Base-by-base conservation (phyloP, 2,888 invertebrate species). In the Pherbina coryleti region DNA sequence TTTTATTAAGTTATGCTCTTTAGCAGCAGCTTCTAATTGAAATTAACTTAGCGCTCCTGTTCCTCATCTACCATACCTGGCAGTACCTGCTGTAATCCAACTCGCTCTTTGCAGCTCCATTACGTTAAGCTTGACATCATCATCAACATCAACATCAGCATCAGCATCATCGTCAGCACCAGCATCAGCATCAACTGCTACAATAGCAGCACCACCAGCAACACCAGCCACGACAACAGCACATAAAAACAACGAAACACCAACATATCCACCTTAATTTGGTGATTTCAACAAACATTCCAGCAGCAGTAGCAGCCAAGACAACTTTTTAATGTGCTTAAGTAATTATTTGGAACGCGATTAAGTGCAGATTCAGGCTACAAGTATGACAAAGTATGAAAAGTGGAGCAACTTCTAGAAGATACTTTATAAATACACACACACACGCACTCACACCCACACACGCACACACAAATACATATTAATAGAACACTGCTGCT, bases 261-360 rank as follows among this genome's bases (percentile, higher is more conserved):
- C n/a, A 34, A 64, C 64, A 31, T 31, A 25, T 64, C 31, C 34
- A 64, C 64, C 64, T 64, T 31, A 64, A 64, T 28, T 11, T 31
- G 64, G 31, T 31, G 31, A 31, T 64, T 31, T 28, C 8, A 31
- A 31, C 64, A 64, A 64, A 64, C 64, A 64, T n/a, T 64, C n/a
- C 19, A 55, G 55, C 55, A 22, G 25, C n/a, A 25, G 8, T 2
- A 60, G 66, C 4, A 37, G 19, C 19, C 49, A 22, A 17, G 22
- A 25, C 69, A 76, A 76, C 57, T 70, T 76, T 55, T 76, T 76
- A 70, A 76, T 60, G 70, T 71, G 51, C 70, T 76, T 70, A 62
- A 76, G 76, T 76, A 76, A 76, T 76, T 76, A 76, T 76, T 70
- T 70, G 70, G 64, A 60, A 70, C 70, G 22, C 62, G 60, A 76